Percentiles rank a stretch among this genome's conserved stretches.
These are phyloP conservation scores for Odontocerum albicorne DNA, from an alignment of 2,888 invertebrate genomes.

Conservation along the genomic window DNA sequence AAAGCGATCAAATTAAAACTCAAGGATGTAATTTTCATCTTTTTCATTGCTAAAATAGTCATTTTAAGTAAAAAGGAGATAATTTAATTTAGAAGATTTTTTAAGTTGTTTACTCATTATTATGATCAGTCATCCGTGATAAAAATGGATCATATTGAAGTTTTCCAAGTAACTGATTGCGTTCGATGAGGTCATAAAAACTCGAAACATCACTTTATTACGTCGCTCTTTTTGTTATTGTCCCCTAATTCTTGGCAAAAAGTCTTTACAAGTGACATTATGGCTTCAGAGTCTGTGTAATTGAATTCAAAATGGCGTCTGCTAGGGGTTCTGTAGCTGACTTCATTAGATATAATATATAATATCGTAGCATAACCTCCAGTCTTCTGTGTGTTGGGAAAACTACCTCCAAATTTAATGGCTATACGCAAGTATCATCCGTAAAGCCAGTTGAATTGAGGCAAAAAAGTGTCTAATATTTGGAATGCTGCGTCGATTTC, in stretches of 20 bases:
- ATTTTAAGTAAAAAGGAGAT: too few relatives aligned
- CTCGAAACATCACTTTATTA: slow-evolving; percentile 26
- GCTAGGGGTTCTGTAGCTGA: slow-evolving; percentile 31
- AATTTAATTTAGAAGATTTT: too few relatives aligned
- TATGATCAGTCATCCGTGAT: slow-evolving; percentile 6
- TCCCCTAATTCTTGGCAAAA: slow-evolving; percentile 26
- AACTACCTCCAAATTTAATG: slow-evolving; percentile 31
- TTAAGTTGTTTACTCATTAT: too few relatives aligned
- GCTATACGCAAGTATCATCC: slow-evolving; percentile 20
- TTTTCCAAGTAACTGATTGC: slow-evolving; percentile 21
- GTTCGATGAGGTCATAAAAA: slow-evolving; percentile 23
- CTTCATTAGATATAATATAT: slow-evolving; percentile 35
- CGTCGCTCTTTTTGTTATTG: slow-evolving; percentile 28
- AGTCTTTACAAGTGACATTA: slow-evolving; percentile 33
- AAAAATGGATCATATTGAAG: slow-evolving; percentile 8
- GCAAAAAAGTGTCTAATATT: slow-evolving; percentile 32
- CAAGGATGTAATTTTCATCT: too few relatives aligned
- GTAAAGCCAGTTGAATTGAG: slow-evolving; percentile 25
- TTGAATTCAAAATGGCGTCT: slow-evolving; percentile 37
- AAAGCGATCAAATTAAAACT: too few relatives aligned
- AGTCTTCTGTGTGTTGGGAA: slow-evolving; percentile 14
- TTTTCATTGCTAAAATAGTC: too few relatives aligned
- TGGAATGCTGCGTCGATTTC: slow-evolving; percentile 19
- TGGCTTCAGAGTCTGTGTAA: slow-evolving; percentile 31
- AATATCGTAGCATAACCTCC: slow-evolving; percentile 23